Evolutionary conservation across 2,797 vertebrate species (phyloP).

Genomic region (Muraenolepis orangiensis): DNA sequence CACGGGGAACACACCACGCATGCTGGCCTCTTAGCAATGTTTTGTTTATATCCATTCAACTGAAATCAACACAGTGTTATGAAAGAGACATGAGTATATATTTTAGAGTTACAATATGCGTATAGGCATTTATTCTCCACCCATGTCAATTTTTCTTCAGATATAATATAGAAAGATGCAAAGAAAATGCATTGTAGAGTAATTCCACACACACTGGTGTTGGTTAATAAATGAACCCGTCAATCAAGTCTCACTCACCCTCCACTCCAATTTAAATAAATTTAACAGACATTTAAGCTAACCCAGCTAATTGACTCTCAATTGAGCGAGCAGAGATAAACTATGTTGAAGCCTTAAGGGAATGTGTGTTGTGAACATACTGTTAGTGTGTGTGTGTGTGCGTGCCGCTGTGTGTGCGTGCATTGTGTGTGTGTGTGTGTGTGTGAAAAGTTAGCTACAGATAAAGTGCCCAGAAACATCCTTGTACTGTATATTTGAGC

Average conservation of each 20-base stretch:
- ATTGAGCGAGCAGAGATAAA: conserved; percentile 32
- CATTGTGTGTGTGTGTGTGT: background rate
- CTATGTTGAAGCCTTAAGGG: background rate
- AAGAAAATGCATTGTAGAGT: background rate
- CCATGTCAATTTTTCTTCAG: background rate
- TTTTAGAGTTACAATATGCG: background rate
- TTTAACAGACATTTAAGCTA: conserved; percentile 1
- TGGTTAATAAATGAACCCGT: conserved; percentile 19
- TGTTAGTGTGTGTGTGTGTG: background rate
- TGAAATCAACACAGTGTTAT: background rate
- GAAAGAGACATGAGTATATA: background rate
- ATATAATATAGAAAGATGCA: background rate
- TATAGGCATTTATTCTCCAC: background rate
- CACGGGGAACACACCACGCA: conserved; percentile 52
- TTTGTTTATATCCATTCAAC: conserved; percentile 39
- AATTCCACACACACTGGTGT: background rate
- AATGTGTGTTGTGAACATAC: background rate
- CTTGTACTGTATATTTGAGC: too few species aligned
- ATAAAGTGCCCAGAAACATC: background rate
- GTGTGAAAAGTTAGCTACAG: background rate
- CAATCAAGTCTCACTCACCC: conserved; percentile 2
- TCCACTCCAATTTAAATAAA: conserved; percentile 4
- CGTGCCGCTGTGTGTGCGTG: background rate
- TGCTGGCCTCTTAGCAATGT: conserved; percentile 45
- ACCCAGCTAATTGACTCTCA: conserved; percentile 32